Evolutionary conservation across 2,888 invertebrate genomes (phyloP).

Genomic region (Caenorhabditis angaria): DNA sequence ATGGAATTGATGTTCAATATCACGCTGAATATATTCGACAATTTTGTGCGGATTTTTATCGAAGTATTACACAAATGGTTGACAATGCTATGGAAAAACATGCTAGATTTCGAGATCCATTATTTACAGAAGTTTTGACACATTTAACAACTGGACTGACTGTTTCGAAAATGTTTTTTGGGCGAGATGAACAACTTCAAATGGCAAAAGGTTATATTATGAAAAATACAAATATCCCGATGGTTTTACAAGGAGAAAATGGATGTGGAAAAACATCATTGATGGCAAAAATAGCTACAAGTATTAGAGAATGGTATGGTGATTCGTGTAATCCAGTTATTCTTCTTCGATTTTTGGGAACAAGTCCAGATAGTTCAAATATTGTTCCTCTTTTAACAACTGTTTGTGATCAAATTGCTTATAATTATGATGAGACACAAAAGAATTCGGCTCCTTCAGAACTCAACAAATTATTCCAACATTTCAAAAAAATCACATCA

Average conservation of each 20-base stretch:
- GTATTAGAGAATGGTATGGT: slow-evolving; percentile 54
- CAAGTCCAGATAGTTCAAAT: slow-evolving; percentile 92
- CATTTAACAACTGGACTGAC: slow-evolving; percentile 48
- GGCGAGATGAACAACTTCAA: slow-evolving; percentile 85
- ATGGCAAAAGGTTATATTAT: slow-evolving; percentile 85
- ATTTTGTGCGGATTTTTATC: slow-evolving; percentile 65
- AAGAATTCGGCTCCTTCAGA: slow-evolving; percentile 94
- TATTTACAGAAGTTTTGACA: slow-evolving; percentile 53
- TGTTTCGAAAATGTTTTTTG: slow-evolving; percentile 79
- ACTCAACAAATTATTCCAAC: slow-evolving; percentile 90
- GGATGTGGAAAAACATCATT: slow-evolving; percentile 98
- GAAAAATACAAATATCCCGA: slow-evolving; percentile 83
- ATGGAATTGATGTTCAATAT: slow-evolving; percentile 89
- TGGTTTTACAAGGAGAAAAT: slow-evolving; percentile 82
- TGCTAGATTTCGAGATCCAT: slow-evolving; percentile 57
- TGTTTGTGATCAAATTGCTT: slow-evolving; percentile 84
- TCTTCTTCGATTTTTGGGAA: slow-evolving; percentile 91
- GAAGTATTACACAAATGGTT: slow-evolving; percentile 62
- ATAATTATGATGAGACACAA: slow-evolving; percentile 76
- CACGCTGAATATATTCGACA: slow-evolving; percentile 77
- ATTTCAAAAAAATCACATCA: slow-evolving; percentile 90
- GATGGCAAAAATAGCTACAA: slow-evolving; percentile 85
- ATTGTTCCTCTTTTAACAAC: slow-evolving; percentile 91
- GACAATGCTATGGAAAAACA: slow-evolving; percentile 67
- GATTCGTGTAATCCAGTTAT: slow-evolving; percentile 81